phyloP scores from a whole-genome alignment of 2,113 vertebrate species.

The Zapornia atra region DNA sequence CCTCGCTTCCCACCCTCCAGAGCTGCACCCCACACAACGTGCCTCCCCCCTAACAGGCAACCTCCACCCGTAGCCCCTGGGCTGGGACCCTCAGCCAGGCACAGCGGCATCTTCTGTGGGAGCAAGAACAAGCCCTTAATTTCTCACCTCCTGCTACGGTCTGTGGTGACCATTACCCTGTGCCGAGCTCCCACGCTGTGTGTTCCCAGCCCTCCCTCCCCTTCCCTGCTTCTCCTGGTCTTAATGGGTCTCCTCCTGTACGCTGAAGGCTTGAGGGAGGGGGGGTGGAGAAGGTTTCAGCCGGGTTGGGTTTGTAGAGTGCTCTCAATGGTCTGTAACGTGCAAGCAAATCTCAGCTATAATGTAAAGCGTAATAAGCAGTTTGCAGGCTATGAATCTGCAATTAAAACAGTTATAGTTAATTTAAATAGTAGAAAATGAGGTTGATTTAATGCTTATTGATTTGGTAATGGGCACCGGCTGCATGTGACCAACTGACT shows the following conservation, averaged over 20 bases:
- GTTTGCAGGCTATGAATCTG: conserved; percentile 66
- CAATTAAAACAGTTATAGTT: conserved; percentile 72
- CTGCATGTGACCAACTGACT: conserved; percentile 55
- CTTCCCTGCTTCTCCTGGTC: neutral
- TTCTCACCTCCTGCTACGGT: neutral
- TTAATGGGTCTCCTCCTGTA: neutral
- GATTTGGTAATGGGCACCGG: conserved; percentile 61
- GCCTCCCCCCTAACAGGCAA: neutral
- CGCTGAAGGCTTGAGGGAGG: neutral
- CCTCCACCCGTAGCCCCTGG: neutral
- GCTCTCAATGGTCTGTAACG: conserved; percentile 69
- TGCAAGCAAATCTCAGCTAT: conserved; percentile 63
- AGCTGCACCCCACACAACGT: neutral
- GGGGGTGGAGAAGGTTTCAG: neutral
- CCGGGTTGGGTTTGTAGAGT: conserved; percentile 42
- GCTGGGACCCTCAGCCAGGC: neutral
- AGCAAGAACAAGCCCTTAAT: neutral
- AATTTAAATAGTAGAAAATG: conserved; percentile 73
- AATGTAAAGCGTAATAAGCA: conserved; percentile 62
- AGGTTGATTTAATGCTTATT: conserved; percentile 65
- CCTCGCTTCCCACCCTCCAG: neutral
- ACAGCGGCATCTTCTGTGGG: neutral
- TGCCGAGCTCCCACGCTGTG: neutral
- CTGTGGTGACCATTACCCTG: neutral
- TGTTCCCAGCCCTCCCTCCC: neutral